phyloP scores from a whole-genome alignment of 1,140 invertebrate genomes.

The Scaptomyza pallida region DNA sequence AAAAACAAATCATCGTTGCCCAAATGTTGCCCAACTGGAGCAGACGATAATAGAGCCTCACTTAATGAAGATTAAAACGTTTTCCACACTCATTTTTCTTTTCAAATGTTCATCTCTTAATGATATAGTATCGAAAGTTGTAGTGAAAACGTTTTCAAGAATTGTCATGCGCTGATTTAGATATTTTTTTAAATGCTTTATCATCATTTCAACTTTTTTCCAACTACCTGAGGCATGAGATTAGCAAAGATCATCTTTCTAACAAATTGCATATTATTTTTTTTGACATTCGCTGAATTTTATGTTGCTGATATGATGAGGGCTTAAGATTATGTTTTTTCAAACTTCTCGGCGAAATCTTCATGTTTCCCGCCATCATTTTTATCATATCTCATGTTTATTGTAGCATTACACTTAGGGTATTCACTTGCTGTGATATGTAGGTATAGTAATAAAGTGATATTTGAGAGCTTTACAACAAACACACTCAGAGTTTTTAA shows the following conservation, averaged over 20 bases:
- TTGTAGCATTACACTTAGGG: no score
- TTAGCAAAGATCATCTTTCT: background rate
- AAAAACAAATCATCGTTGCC: constrained; percentile 44
- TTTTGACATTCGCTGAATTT: no score
- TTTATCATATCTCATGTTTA: no score
- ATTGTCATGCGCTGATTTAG: background rate
- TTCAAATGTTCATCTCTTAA: constrained; percentile 11
- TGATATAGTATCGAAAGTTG: constrained; percentile 20
- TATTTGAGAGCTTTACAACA: no score
- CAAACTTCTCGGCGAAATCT: no score
- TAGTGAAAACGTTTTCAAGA: constrained; percentile 14
- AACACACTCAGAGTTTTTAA: no score
- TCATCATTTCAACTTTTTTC: constrained; percentile 12
- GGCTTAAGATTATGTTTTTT: no score
- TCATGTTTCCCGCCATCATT: no score
- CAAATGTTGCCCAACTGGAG: constrained; percentile 17
- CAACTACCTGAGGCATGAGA: constrained; percentile 13
- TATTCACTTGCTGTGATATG: no score
- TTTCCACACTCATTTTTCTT: constrained; percentile 20
- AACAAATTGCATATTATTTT: background rate
- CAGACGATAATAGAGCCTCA: constrained; percentile 24
- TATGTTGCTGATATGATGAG: no score
- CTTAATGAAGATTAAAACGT: constrained; percentile 35
- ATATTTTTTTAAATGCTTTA: constrained; percentile 18
- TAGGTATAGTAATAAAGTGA: no score